Percentiles rank a stretch among this genome's conserved stretches.
Evolutionary conservation across 2,113 vertebrate species (phyloP).

Genomic region (Polyodon spathula): DNA sequence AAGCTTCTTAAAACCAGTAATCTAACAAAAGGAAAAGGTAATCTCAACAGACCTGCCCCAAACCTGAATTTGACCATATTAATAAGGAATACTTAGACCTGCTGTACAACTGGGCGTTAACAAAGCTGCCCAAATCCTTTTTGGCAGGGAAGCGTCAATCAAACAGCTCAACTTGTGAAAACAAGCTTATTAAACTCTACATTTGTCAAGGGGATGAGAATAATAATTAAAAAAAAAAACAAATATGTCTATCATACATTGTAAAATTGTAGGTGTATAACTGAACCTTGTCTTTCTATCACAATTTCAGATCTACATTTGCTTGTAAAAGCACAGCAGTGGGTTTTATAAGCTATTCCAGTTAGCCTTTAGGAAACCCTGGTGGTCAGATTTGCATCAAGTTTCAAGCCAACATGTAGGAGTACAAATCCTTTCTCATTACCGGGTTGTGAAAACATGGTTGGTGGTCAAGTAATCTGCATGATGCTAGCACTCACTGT

Average conservation of each 20-base stretch:
- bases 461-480: not conserved
- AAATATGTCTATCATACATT: not conserved
- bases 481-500: too few species aligned
- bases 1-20: slow-evolving; percentile 69
- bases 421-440: slow-evolving; percentile 10
- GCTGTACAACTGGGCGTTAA: slow-evolving; percentile 52
- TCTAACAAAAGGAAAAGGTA: slow-evolving; percentile 54
- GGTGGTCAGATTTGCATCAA: not conserved
- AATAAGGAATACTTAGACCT: slow-evolving; percentile 63
- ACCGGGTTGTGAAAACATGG: not conserved
- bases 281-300: not conserved
- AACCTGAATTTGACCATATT: slow-evolving; percentile 56
- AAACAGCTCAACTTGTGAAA: slow-evolving; percentile 34
- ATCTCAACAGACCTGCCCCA: slow-evolving; percentile 57
- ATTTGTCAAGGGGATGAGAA: slow-evolving; percentile 25
- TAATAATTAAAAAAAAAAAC: too few species aligned
- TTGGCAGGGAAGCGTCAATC: slow-evolving; percentile 42
- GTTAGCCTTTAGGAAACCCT: slow-evolving; percentile 1
- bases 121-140: slow-evolving; percentile 49
- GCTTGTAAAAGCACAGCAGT: not conserved
- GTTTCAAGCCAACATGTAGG: slow-evolving; percentile 1
- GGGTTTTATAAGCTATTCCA: not conserved
- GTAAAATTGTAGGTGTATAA: not conserved
- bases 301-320: not conserved
- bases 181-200: slow-evolving; percentile 34